Conservation (phyloP, 2,113 vertebrate species). For the Eurypyga helias region DNA sequence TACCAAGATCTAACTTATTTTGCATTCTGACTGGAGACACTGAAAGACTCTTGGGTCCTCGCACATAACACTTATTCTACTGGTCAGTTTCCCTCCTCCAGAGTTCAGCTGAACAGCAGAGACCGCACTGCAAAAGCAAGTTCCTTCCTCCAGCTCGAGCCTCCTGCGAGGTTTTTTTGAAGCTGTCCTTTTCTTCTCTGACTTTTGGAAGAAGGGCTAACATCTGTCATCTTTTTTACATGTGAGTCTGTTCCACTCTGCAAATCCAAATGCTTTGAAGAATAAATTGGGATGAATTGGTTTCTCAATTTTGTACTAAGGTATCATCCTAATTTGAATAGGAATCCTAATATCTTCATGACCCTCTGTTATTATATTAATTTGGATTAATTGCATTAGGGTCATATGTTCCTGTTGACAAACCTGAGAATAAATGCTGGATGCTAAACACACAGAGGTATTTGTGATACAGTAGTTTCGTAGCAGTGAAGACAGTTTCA, state of each 20-base stretch:
- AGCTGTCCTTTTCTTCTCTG: background rate
- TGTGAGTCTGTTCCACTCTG: background rate
- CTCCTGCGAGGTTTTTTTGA: background rate
- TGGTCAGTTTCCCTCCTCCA: background rate
- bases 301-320: background rate
- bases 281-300: background rate
- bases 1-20: background rate
- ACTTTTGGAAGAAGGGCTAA: background rate
- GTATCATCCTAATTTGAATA: background rate
- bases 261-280: background rate
- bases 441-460: background rate
- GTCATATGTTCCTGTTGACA: background rate
- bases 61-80: background rate
- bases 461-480: background rate
- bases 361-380: background rate
- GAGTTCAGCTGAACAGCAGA: background rate
- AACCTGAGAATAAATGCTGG: background rate
- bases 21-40: background rate
- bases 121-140: background rate
- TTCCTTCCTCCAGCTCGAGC: background rate
- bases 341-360: background rate
- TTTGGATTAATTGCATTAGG: background rate
- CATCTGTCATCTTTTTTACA: background rate
- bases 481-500: background rate
- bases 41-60: background rate